A percentile compares a stretch with the other conserved stretches of the same genome.
Evolutionary conservation across 2,888 invertebrate genomes (phyloP).

Genomic region (Eretmocerus hayati): DNA sequence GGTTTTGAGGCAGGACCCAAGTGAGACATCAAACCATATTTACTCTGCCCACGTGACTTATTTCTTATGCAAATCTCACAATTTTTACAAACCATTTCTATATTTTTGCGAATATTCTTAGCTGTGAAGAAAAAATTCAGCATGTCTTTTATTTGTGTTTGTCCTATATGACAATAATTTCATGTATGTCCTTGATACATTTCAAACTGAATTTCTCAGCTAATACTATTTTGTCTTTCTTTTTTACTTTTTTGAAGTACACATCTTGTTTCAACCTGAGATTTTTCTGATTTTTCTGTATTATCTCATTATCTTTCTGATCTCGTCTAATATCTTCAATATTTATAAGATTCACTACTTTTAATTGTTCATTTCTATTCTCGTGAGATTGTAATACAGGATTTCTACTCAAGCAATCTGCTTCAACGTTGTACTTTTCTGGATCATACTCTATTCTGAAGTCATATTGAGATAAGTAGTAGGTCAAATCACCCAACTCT

Average conservation of each 20-base stretch:
- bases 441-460: too few species aligned
- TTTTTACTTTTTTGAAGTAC: conserved; percentile 17
- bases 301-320: too few species aligned
- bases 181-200: conserved; percentile 16
- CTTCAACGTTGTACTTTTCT: too few species aligned
- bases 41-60: conserved; percentile 22
- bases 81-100: conserved; percentile 11
- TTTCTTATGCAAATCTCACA: conserved; percentile 23
- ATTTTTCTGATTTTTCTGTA: too few species aligned
- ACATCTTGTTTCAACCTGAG: too few species aligned
- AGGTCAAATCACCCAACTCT: too few species aligned
- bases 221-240: conserved; percentile 22
- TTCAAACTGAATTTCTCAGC: conserved; percentile 20
- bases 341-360: too few species aligned
- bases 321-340: too few species aligned
- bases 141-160: conserved; percentile 16
- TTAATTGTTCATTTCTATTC: too few species aligned
- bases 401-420: too few species aligned
- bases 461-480: too few species aligned
- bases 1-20: conserved; percentile 21
- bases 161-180: conserved; percentile 20
- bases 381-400: too few species aligned
- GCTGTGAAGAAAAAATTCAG: conserved; percentile 15
- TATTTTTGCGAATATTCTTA: conserved; percentile 22
- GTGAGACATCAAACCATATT: conserved; percentile 24